Base-by-base conservation (phyloP, 2,888 invertebrate genomes). In the Eristalinus sepulchralis region DNA sequence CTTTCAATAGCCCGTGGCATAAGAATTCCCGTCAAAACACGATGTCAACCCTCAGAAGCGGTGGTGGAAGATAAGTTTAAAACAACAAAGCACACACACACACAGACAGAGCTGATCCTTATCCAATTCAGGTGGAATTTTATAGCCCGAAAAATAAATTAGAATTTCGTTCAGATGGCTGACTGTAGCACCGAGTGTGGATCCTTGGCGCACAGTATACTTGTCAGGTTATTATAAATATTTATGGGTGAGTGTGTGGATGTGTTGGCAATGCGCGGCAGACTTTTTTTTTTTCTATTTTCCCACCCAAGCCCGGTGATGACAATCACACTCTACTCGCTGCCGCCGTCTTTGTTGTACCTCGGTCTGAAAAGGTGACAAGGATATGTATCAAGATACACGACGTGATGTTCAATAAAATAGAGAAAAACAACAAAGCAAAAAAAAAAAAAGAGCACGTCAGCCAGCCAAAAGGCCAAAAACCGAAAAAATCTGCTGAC, bases 111-210 rank as follows among this genome's bases (percentile, higher is more conserved):
- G 11, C 20, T 62, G 55, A 68, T 68, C 20, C 55, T 70, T 71
- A 71, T 78, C 78, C 57, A 22, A 39, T 71, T 63, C 24, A 57
- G 71, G 27, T 59, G 31, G n/a, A 79, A 34, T 71, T 70, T 79
- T 71, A 64, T 71, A 59, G 31, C 57, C 64, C 20, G 33, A 64
- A 68, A 71, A 79, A 79, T 71, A 71, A 64, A 79, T 71, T 71
- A 71, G 64, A 71, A 70, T 71, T 79, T 57, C 17, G 24, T 39
- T 71, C 27, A 34, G 59, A 24, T 39, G 34, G 36, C 31, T 36
- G 64, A 1, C 6, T 64, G 33, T 13, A n/a, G 8, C 17, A 47
- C 47, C 17, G 47, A 17, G 17, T n/a, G 47, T 2, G 47, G 47
- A 39, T 75, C 36, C 60, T 33, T 20, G 33, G 20, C 13, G 31